Evolutionary conservation across 2,888 invertebrate species (phyloP), one percentile per base, ranked within the genome.

Genomic region (Drosophila algonquin): DNA sequence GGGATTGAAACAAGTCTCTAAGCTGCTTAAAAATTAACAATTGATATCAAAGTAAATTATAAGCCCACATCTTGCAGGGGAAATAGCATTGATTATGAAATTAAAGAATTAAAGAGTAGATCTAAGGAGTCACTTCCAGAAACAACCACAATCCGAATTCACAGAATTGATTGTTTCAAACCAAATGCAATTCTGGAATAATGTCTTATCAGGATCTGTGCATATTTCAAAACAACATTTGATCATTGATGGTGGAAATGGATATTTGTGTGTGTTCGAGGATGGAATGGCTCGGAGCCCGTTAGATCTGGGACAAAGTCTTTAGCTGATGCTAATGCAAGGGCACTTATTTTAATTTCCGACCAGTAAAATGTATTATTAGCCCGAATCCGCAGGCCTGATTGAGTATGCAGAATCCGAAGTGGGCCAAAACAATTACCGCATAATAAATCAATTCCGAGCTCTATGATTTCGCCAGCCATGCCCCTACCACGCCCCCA

Each of bases 381-480:
- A 83, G 76, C 80, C 80, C 30, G 60, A 75, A 75, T 80, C 47
- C 9, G 10, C 40, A 30, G 4, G 10, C 56, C 68, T 76, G 71
- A 85, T 85, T 81, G 64, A 60, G 65, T 80, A 85, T 87, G 77
- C 83, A 79, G 73, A 67, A 51, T 76, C 63, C 71, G 63, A 89
- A 84, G 84, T 87, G 80, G 89, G 83, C 79, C 90, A 90, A 87
- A 89, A 89, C 90, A 90, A 89, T 89, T 89, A 90, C 89, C 81
- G 89, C 89, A 89, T 90, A 89, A 89, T 90, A 89, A 89, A 89
- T 90, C 89, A 89, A 90, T 82, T 89, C 82, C 73, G 84, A 84
- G 87, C 76, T 79, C 77, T 75, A 81, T 80, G 80, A 84, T 86
- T 86, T 87, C 73, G 75, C 85, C 75, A 82, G 75, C 67, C 60